phyloP scores from a whole-genome alignment of 1,140 invertebrate species.

The Cylas formicarius region DNA sequence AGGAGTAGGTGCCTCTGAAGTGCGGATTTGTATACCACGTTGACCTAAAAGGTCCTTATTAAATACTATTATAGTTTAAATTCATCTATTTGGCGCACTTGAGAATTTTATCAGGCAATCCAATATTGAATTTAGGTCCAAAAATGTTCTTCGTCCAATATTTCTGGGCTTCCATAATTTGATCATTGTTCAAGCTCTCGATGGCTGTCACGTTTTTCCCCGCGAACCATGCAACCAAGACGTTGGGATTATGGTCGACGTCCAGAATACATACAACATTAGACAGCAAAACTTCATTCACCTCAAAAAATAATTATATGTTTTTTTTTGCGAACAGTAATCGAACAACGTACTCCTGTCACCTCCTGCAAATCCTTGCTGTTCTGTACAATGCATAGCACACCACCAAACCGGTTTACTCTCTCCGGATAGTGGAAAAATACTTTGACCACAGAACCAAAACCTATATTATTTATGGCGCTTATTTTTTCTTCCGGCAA shows the following conservation, averaged over 20 bases:
- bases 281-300: slow-evolving; percentile 4
- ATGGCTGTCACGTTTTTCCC: slow-evolving; percentile 46
- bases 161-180: slow-evolving; percentile 42
- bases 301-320: not conserved
- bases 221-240: slow-evolving; percentile 50
- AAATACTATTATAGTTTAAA: slow-evolving; percentile 1
- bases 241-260: slow-evolving; percentile 39
- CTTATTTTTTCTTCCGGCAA: slow-evolving; percentile 52
- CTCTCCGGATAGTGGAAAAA: slow-evolving; percentile 58
- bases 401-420: slow-evolving; percentile 61
- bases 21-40: slow-evolving; percentile 60
- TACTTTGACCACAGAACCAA: slow-evolving; percentile 69
- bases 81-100: slow-evolving; percentile 23
- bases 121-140: slow-evolving; percentile 44
- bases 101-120: slow-evolving; percentile 41
- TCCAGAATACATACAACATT: slow-evolving; percentile 3
- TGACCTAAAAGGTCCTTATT: slow-evolving; percentile 45
- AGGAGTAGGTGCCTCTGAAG: slow-evolving; percentile 64
- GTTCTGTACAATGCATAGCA: slow-evolving; percentile 42
- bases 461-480: slow-evolving; percentile 55
- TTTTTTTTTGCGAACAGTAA: not conserved
- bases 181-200: slow-evolving; percentile 45
- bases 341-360: slow-evolving; percentile 27
- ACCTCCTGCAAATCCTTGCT: slow-evolving; percentile 48
- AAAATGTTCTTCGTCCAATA: slow-evolving; percentile 44